Evolutionary conservation across 2,888 invertebrate species (phyloP), one percentile per base, ranked within the genome.

Genomic region (Tinea trinotella): DNA sequence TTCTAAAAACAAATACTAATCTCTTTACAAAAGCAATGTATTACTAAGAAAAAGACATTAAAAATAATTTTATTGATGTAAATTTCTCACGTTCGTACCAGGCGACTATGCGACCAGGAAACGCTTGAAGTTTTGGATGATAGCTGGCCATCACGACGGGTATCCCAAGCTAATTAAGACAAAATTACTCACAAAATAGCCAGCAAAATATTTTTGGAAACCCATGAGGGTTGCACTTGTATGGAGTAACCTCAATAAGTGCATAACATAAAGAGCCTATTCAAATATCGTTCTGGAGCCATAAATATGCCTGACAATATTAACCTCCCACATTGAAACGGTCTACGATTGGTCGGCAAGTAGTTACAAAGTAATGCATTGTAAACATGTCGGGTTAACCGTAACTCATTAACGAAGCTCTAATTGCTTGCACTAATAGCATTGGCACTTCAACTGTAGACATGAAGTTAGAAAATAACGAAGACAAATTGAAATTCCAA

Each of bases 361-460:
- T 9, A n/a, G 6, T 18, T 46, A 46, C 18, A 46, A 46, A 19
- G 46, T 19, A 46, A 17, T 18, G 19, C 46, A 15, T 18, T 46
- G 17, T 46, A 46, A 46, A 46, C 19, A 46, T 4, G 46, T 46
- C 46, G 19, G 46, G 6, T 46, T 15, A 46, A 19, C 46, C 40
- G 40, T 18, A 75, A 70, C 77, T 80, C 79, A 81, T 83, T 83
- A 83, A 79, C 80, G 66, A 62, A 69, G 66, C 71, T 75, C 76
- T 81, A 83, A 84, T 83, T 83, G 74, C 74, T 66, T 70, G 65
- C 36, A 52, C 35, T 52, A 52, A 52, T 24, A 50, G 13, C 50
- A 18, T 24, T 24, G n/a, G 50, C 24, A 50, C 46, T 46, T 46
- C 46, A 46, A 46, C 12, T 17, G 19, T 19, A 40, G 13, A 40